A percentile compares a stretch with the other conserved stretches of the same genome.
These are phyloP conservation scores for Paracyclopina nana DNA, from an alignment of 1,140 invertebrate genomes.

Conservation along the genomic window DNA sequence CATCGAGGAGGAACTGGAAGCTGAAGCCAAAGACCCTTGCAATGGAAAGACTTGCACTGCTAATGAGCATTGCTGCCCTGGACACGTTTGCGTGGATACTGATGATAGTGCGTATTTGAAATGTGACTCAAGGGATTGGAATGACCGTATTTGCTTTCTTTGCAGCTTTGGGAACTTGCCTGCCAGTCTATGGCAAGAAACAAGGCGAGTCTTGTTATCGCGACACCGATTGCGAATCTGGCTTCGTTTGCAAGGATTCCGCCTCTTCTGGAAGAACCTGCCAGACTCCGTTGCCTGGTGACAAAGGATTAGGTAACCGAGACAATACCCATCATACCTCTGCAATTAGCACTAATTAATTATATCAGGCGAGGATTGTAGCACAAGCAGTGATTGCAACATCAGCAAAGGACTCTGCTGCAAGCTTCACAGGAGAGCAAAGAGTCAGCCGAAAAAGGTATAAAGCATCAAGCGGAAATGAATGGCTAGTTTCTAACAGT, in stretches of 20 bases:
- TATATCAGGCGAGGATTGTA: constrained; percentile 50
- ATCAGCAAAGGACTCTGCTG: constrained; percentile 63
- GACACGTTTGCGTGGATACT: constrained; percentile 45
- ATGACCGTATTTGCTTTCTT: constrained; percentile 16
- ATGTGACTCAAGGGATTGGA: background rate
- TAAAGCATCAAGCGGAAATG: constrained; percentile 15
- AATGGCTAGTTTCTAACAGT: constrained; percentile 8
- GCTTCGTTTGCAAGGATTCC: constrained; percentile 41
- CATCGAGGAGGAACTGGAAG: constrained; percentile 20
- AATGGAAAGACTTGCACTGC: constrained; percentile 33
- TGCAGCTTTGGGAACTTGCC: constrained; percentile 42
- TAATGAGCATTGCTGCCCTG: constrained; percentile 54
- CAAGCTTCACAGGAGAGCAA: constrained; percentile 59
- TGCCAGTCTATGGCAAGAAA: constrained; percentile 46
- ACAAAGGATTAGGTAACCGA: constrained; percentile 52
- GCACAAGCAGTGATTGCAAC: constrained; percentile 61
- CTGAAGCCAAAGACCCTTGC: constrained; percentile 20
- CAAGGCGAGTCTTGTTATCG: constrained; percentile 47
- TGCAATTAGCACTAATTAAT: background rate
- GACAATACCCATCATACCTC: background rate
- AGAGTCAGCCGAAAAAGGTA: constrained; percentile 59
- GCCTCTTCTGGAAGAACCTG: constrained; percentile 36
- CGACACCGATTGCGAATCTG: constrained; percentile 50
- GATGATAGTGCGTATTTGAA: constrained; percentile 25
- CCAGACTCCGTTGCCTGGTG: constrained; percentile 45